Evolutionary conservation across 2,888 invertebrate species (phyloP).

Genomic region (Sphecodes monilicornis): DNA sequence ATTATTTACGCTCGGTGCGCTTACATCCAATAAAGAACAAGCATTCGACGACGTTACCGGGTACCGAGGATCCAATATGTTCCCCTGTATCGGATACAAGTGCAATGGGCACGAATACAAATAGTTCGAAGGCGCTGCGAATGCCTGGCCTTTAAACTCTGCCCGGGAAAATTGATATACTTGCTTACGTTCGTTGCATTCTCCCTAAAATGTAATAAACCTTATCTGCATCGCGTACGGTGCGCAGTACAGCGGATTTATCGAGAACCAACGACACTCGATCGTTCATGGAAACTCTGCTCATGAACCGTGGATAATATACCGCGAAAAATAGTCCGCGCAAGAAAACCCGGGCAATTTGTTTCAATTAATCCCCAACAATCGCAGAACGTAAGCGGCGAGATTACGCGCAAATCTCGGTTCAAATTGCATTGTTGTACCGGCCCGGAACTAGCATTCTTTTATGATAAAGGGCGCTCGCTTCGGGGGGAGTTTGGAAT

Average conservation of each 20-base stretch:
- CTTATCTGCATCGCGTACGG: conserved; percentile 42
- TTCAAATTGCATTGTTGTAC: conserved; percentile 18
- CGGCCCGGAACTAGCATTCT: background rate
- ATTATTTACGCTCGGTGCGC: conserved; percentile 69
- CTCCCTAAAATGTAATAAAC: conserved; percentile 65
- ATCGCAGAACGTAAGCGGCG: conserved; percentile 25
- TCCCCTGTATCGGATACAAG: conserved; percentile 67
- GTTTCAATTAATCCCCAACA: conserved; percentile 38
- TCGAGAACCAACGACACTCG: conserved; percentile 41
- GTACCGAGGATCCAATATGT: conserved; percentile 67
- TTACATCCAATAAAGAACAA: conserved; percentile 71
- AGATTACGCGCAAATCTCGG: conserved; percentile 29
- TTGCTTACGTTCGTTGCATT: conserved; percentile 50
- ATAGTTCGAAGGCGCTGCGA: conserved; percentile 55
- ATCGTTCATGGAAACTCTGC: background rate
- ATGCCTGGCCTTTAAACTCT: conserved; percentile 54
- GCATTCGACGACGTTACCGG: conserved; percentile 67
- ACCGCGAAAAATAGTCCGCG: background rate
- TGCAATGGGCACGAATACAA: conserved; percentile 68
- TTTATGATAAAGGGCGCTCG: background rate
- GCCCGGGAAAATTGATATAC: conserved; percentile 67
- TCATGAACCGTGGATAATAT: background rate
- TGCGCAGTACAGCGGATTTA: conserved; percentile 42
- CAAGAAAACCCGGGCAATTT: conserved; percentile 26
- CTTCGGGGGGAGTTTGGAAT: background rate